Evolutionary conservation across 2,797 vertebrate species (phyloP).

Genomic region (Otolemur crassicaudatus): DNA sequence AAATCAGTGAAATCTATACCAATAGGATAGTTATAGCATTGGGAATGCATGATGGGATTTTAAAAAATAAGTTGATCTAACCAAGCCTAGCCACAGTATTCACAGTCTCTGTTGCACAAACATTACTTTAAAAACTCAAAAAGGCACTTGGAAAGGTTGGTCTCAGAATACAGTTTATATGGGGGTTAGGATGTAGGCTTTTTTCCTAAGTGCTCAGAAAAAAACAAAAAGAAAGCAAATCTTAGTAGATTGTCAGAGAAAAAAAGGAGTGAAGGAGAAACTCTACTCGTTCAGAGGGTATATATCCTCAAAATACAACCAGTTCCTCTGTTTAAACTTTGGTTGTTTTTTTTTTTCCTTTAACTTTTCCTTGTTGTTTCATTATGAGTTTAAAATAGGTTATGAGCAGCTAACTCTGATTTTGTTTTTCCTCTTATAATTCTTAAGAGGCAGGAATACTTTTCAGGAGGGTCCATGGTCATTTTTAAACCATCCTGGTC

Average conservation of each 20-base stretch:
- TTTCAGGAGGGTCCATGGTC: neutral
- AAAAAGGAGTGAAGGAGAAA: neutral
- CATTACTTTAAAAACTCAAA: slow-evolving; percentile 52
- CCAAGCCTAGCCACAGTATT: slow-evolving; percentile 2
- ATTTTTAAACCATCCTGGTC: neutral
- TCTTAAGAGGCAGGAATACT: neutral
- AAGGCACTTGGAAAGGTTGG: neutral
- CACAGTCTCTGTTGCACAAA: neutral
- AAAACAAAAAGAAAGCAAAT: neutral
- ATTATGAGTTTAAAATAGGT: slow-evolving; percentile 1
- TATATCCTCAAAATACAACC: neutral
- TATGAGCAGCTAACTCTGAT: neutral
- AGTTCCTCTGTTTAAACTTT: neutral
- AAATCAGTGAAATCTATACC: slow-evolving; percentile 14
- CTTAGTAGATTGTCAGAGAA: neutral
- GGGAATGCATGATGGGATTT: neutral
- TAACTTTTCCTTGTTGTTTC: neutral
- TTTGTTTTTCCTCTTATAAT: neutral
- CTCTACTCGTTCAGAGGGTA: neutral
- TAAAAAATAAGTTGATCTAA: neutral
- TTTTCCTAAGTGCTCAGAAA: slow-evolving; percentile 15
- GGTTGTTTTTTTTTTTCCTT: slow-evolving; percentile 27
- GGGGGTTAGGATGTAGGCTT: slow-evolving; percentile 44
- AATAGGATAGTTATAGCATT: neutral
- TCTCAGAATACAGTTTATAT: slow-evolving; percentile 40